Evolutionary conservation across 2,888 invertebrate species (phyloP), one percentile per base, ranked within the genome.

Genomic region (Margaritifera margaritifera): DNA sequence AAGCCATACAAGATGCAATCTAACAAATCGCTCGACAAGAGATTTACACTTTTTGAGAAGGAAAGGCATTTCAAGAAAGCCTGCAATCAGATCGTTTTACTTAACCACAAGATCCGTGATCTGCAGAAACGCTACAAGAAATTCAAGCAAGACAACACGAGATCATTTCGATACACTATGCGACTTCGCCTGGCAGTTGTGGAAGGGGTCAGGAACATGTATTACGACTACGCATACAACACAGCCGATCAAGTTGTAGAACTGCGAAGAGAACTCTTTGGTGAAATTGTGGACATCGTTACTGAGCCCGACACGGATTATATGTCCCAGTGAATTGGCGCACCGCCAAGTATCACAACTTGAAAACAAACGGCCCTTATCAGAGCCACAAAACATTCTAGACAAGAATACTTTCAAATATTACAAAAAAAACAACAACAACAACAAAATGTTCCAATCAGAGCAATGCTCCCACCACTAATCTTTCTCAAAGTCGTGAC

Each of bases 101-200:
- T 86, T 51, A 84, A 84, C 75, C 67, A 72, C 15, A 71, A 75
- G 51, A 74, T 85, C 51, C 71, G 75, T 18, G 77, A 71, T 19
- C 66, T 79, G 54, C 66, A 70, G 61, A 58, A 68, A 55, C 77
- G 85, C 18, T 86, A 85, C 76, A 77, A 78, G 58, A 72, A 74
- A 22, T 83, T 84, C 50, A 76, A 73, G 69, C 56, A 68, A 31
- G 71, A 71, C 42, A 80, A 83, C 68, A 66, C 70, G 63, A 69
- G 81, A 22, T 74, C 82, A 1, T 82, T 83, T 76, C 80, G 84
- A 52, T 86, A 86, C 74, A 78, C 75, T 31, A 69, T 84, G 22
- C 73, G 84, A 54, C 78, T 86, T 58, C 74, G 78, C 6, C 77
- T 86, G 67, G 80, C 85, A 31, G 81, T 84, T 19, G 69, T 77